phyloP scores from a whole-genome alignment of 2,888 invertebrate genomes.

The Ophion obscuratus region DNA sequence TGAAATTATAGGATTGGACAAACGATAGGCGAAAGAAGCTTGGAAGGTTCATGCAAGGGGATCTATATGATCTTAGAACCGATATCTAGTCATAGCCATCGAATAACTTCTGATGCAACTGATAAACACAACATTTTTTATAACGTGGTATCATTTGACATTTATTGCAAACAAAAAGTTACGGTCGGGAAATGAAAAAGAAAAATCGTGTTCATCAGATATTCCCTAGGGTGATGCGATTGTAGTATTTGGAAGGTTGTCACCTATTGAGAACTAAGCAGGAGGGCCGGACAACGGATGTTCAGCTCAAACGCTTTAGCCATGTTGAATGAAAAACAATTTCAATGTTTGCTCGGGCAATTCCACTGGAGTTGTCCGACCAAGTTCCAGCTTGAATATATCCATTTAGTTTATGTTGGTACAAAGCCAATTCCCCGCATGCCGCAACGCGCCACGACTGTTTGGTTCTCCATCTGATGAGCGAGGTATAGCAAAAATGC shows the following conservation, averaged over 20 bases:
- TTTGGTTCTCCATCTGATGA: slow-evolving; percentile 3
- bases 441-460: slow-evolving; percentile 24
- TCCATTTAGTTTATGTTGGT: slow-evolving; percentile 7
- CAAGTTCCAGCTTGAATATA: slow-evolving; percentile 12
- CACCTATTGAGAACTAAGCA: slow-evolving; percentile 14
- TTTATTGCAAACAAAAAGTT: neutral
- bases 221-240: slow-evolving; percentile 37
- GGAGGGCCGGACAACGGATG: slow-evolving; percentile 37
- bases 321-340: slow-evolving; percentile 50
- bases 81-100: neutral
- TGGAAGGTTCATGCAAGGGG: too few relatives aligned
- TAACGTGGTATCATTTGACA: too few relatives aligned
- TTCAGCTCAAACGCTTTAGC: slow-evolving; percentile 46
- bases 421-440: slow-evolving; percentile 34
- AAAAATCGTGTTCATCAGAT: slow-evolving; percentile 16
- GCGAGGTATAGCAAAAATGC: neutral
- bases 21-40: too few relatives aligned
- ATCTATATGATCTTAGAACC: too few relatives aligned
- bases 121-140: neutral
- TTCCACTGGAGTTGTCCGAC: slow-evolving; percentile 40
- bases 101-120: neutral
- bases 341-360: slow-evolving; percentile 54
- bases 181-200: neutral
- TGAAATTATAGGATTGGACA: too few relatives aligned
- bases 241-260: slow-evolving; percentile 13